Evolutionary conservation across 1,140 invertebrate genomes (phyloP), one percentile per base, ranked within the genome.

Genomic region (Araneus ventricosus): DNA sequence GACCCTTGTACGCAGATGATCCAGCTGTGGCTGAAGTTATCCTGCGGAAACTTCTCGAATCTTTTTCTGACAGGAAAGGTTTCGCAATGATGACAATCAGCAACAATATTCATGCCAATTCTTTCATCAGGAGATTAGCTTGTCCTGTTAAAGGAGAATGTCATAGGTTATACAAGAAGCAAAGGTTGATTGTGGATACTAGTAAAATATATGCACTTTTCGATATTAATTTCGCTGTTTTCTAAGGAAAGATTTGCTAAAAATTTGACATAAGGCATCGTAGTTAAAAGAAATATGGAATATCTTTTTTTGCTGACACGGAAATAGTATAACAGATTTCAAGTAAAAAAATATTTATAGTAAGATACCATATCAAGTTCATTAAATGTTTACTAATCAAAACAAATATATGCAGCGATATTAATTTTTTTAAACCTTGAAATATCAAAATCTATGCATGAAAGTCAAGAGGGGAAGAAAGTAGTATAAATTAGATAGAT

Each of bases 1-100:
- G 94, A 20, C 94, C 94, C 10, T 37, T 95, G 27, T 95, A 95
- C 70, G 94, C 94, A 2, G 85, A 94, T 27, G 94, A 94, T 63
- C 80, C 90, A 52, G 89, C 41, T 4, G 61, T 95, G 4, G 94
- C 94, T 10, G 94, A 94, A 91, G 57, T 93, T 4, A 20, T 95
- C 4, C 75, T 95, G 22, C 82, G 61, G 67, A 34, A 57, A 17
- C 67, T 94, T 5, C 57, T 95, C 6, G 39, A 52, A 0, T 57
- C 82, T 4, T 94, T 94, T 27, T 86, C 82, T 4, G n/a, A 59
- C 6, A 27, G 30, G 0, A 75, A 91, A 39, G 92, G 94, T 22
- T 82, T 95, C 4, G 79, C 89, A 14, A 93, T 93, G 39, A 93
- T 93, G 59, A 93, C 94, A 20, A 41, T 94, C 20, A 94, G 94